Base-by-base conservation (phyloP, 2,797 vertebrate genomes). In the Gouania willdenowi region DNA sequence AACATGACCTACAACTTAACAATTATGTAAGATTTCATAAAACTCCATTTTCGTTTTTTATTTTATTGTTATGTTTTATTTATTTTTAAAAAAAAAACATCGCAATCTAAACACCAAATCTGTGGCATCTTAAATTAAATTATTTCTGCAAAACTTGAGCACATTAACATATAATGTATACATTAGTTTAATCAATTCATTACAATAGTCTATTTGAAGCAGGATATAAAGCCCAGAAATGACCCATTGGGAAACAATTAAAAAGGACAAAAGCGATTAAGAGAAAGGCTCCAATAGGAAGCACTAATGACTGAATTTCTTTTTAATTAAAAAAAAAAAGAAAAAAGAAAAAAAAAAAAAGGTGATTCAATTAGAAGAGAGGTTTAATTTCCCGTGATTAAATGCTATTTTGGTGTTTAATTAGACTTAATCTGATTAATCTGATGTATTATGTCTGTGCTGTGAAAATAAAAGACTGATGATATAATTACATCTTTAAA, bases 281-380 rank as follows among this genome's bases (percentile, higher is more conserved):
- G 20, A 57, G 21, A 41, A 32, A 41, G 40, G 13, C 37, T 66
- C 41, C 39, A 31, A 13, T 26, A 68, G 53, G 40, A 45, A 4
- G 12, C 10, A 28, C 26, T 20, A 71, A 48, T 30, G 21, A 60
- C 52, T 1, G 2, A 40, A 68, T 71, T 71, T 55, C 55, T 78
- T 77, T 78, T 60, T 13, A 49, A n/a, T n/a, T n/a, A n/a, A n/a
- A n/a, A n/a, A n/a, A n/a, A n/a, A n/a, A n/a, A n/a, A n/a, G n/a
- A n/a, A n/a, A n/a, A n/a, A n/a, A n/a, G n/a, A n/a, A n/a, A n/a
- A n/a, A n/a, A n/a, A n/a, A n/a, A n/a, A n/a, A 67, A 63, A 45
- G 46, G 64, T 69, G 62, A 81, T 78, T 71, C 31, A 75, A 71
- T 80, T 68, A 67, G 28, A 77, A 45, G 2, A 10, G 10, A 26